Evolutionary conservation across 2,888 invertebrate genomes (phyloP).

Genomic region (Pelosia muscerda): DNA sequence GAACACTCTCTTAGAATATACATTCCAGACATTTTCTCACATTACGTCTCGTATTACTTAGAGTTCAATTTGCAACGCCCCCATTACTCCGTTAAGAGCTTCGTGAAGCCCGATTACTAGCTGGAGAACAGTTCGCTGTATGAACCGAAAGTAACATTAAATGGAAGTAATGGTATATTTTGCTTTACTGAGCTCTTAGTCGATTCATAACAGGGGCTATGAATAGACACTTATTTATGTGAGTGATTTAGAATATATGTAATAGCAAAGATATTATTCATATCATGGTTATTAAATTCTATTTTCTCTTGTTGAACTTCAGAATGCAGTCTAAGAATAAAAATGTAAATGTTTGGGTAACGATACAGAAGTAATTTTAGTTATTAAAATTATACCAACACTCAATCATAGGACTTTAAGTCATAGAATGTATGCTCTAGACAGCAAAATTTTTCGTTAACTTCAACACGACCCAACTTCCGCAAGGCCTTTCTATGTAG

Average conservation of each 20-base stretch:
- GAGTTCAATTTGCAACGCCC: slow-evolving; percentile 22
- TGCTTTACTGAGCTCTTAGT: neutral
- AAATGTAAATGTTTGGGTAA: too few species aligned
- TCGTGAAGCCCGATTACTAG: slow-evolving; percentile 27
- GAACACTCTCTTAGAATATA: neutral
- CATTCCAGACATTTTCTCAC: slow-evolving; percentile 5
- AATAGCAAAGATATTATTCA: neutral
- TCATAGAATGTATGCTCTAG: too few species aligned
- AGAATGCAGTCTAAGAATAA: too few species aligned
- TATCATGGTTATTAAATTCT: neutral
- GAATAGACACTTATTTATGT: neutral
- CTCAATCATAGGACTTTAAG: neutral
- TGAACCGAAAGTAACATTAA: slow-evolving; percentile 1
- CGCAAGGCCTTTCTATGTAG: too few species aligned
- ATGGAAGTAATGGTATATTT: neutral
- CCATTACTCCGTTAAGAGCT: slow-evolving; percentile 24
- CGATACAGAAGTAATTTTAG: neutral
- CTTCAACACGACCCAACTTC: too few species aligned
- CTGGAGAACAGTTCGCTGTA: slow-evolving; percentile 23
- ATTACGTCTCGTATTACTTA: slow-evolving; percentile 5
- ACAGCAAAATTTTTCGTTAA: too few species aligned
- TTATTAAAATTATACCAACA: neutral
- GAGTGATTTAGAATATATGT: too few species aligned
- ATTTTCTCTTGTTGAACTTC: neutral
- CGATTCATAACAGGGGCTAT: neutral